These are phyloP conservation scores for Axea sp. DNA, from an alignment of 2,888 invertebrate genomes.

Conservation along the genomic window DNA sequence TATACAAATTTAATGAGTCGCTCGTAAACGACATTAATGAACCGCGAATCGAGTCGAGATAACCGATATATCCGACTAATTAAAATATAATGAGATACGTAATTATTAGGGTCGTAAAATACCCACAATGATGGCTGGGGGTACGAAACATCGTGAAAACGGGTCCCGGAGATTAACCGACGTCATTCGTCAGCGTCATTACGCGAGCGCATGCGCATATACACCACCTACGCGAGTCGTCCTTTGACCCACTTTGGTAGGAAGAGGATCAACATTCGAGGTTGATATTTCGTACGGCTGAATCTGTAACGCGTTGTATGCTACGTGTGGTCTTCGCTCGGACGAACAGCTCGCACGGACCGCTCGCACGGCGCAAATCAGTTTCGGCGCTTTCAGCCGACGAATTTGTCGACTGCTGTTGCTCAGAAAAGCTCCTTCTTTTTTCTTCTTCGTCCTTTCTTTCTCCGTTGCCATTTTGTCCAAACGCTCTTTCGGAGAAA, in stretches of 20 bases:
- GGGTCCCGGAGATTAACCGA: conserved; percentile 63
- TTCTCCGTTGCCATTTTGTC: too few relatives aligned
- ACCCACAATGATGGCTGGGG: conserved; percentile 58
- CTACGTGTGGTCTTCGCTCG: too few relatives aligned
- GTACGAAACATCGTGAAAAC: conserved; percentile 49
- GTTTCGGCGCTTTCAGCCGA: too few relatives aligned
- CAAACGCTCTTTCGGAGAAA: too few relatives aligned
- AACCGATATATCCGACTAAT: conserved; percentile 69
- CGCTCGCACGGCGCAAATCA: too few relatives aligned
- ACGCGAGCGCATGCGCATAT: conserved; percentile 37
- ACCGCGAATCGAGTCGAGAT: conserved; percentile 67
- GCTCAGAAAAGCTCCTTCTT: too few relatives aligned
- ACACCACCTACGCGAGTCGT: conserved; percentile 46
- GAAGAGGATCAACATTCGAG: too few relatives aligned
- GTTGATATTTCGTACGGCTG: too few relatives aligned
- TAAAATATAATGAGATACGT: conserved; percentile 78
- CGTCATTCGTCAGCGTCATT: conserved; percentile 68
- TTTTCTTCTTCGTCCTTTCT: too few relatives aligned
- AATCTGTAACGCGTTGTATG: too few relatives aligned
- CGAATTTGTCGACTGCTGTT: too few relatives aligned
- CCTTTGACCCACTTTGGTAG: conserved; percentile 42
- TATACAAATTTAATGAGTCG: conserved; percentile 74
- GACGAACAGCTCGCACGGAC: too few relatives aligned
- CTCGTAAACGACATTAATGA: conserved; percentile 75
- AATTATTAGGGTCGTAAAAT: conserved; percentile 75